Evolutionary conservation across 2,797 vertebrate species (phyloP), one percentile per base, ranked within the genome.

Genomic region (Anguilla marmorata): DNA sequence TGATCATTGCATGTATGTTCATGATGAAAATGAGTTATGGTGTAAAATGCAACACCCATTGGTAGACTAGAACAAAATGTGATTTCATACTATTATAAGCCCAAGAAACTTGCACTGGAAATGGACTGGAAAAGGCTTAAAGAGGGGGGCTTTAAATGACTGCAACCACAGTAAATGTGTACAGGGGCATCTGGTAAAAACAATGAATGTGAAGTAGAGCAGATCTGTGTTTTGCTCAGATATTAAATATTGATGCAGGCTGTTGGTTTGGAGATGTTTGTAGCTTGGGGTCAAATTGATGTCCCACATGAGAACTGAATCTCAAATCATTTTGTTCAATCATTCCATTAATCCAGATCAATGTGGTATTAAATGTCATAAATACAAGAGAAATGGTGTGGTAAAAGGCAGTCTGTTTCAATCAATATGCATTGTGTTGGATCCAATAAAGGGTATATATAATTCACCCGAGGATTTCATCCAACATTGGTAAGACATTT

Each of bases 281-380:
- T n/a, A 82, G 41, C 79, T 14, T 82, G 7, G 45, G 79, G 79
- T 82, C 41, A 82, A 50, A 82, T 82, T 82, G 79, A 82, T 82
- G 79, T 50, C 79, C 79, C 79, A 82, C 41, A 82, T 9, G 45
- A 82, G 89, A 66, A 88, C 85, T 45, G 24, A 50, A 50, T 82
- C 79, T 82, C 41, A 82, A 82, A 82, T 82, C 41, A 82, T 82
- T 82, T 72, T 87, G 86, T 41, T 84, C 76, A 60, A 79, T 84
- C 0, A 91, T 86, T 91, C 90, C 58, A 91, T 93, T 93, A 93
- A 92, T 91, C 89, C 84, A 7, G 87, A 85, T 86, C 89, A 90
- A 80, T 33, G 79, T 50, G 56, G 69, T 83, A 88, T 87, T 79
- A 84, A 87, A 76, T 58, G 80, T 79, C 41, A 58, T 27, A 85